Evolutionary conservation across 1,140 invertebrate species (phyloP), one percentile per base, ranked within the genome.

Genomic region (Drosophila burlai): DNA sequence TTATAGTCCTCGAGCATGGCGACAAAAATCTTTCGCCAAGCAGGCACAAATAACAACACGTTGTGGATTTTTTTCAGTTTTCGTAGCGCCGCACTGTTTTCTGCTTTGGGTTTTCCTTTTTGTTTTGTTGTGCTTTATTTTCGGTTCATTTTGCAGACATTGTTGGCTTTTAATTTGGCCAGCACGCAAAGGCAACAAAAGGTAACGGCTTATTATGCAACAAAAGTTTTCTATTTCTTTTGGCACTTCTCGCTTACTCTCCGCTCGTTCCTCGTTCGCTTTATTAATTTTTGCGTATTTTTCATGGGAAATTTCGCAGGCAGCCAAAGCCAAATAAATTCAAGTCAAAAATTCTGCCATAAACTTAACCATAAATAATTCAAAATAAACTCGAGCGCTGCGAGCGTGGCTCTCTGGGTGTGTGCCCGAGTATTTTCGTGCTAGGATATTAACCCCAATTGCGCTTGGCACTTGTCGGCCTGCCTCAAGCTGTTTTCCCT

Each of bases 331-430:
- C 74, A 75, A 81, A 87, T 83, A 89, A 83, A 89, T 89, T 89
- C 79, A 74, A 90, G 85, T 90, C 82, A 78, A 82, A 90, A 90
- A 81, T 82, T 84, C 76, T 82, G 65, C 85, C 85, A 90, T 89
- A 89, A 89, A 89, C 85, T 90, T 90, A 76, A 85, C 79, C 81
- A 90, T 90, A 90, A 90, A 90, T 90, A 90, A 90, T 90, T 90
- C 79, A 90, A 82, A 90, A 84, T 80, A 90, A 59, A 80, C 68
- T 64, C 63, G 49, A 63, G 50, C 52, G 61, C 34, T 58, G 52
- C 45, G 24, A 57, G 36, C 61, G 34, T 43, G 26, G 67, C 62
- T 83, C 47, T 77, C 16, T 40, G 54, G 34, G 62, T 43, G 63
- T 79, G 60, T 34, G 62, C 63, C 52, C 21, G 77, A 50, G 71